Evolutionary conservation across 2,113 vertebrate genomes (phyloP).

Genomic region (Halichoerus grypus): DNA sequence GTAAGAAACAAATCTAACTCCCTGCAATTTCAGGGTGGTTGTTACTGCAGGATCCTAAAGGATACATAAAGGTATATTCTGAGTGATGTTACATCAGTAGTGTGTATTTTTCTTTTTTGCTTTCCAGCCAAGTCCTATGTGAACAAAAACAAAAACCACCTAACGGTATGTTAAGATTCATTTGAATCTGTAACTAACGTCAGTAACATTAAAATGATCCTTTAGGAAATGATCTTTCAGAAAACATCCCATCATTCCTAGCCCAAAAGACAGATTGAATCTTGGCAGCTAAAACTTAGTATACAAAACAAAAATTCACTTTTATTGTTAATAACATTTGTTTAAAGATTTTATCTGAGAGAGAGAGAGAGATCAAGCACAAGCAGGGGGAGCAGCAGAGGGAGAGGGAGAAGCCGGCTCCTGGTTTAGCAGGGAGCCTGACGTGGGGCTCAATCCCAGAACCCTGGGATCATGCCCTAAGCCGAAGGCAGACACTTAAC

Average conservation of each 20-base stretch:
- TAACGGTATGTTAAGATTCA: neutral
- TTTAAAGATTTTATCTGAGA: too few species aligned
- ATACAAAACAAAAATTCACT: neutral
- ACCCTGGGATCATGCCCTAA: too few species aligned
- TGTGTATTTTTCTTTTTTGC: neutral
- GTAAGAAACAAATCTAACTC: neutral
- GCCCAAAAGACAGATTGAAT: neutral
- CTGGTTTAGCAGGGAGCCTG: too few species aligned
- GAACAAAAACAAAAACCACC: neutral
- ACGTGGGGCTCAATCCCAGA: too few species aligned
- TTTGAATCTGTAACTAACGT: neutral
- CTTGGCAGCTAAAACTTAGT: neutral
- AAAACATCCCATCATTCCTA: neutral
- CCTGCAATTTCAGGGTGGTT: neutral
- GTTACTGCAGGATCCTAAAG: neutral
- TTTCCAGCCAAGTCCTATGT: neutral
- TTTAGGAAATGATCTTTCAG: neutral
- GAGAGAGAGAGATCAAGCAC: too few species aligned
- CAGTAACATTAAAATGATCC: neutral
- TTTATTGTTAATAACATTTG: neutral
- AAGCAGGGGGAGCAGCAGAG: too few species aligned
- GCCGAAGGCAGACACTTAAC: too few species aligned
- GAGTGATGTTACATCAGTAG: neutral
- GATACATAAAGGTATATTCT: neutral
- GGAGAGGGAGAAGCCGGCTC: too few species aligned